Conservation (phyloP, 2,797 vertebrate species). For the Telmatherina bonti region DNA sequence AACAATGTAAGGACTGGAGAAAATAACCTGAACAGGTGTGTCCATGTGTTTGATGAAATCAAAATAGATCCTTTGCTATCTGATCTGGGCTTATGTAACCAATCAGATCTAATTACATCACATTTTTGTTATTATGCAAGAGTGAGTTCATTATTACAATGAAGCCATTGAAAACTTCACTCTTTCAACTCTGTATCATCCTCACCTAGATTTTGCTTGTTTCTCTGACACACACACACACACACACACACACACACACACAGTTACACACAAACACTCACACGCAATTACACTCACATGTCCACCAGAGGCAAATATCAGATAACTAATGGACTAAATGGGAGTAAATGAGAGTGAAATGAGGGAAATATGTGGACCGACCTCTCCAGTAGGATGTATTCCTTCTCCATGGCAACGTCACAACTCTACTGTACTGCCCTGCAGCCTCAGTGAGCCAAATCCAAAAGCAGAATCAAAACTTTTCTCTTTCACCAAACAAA, state of each 20-base stretch:
- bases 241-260: constrained; percentile 3
- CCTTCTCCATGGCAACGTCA: constrained; percentile 73
- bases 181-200: constrained; percentile 45
- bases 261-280: background rate
- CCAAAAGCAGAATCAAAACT: constrained; percentile 62
- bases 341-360: constrained; percentile 31
- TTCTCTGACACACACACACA: constrained; percentile 1
- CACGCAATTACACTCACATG: constrained; percentile 9
- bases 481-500: constrained; percentile 62
- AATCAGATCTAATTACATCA: constrained; percentile 65
- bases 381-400: constrained; percentile 74
- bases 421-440: constrained; percentile 42
- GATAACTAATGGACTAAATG: constrained; percentile 45
- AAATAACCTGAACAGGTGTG: background rate
- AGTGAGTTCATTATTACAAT: constrained; percentile 59
- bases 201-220: constrained; percentile 19
- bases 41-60: constrained; percentile 23
- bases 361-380: constrained; percentile 42
- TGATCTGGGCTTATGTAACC: constrained; percentile 57
- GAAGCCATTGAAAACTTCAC: constrained; percentile 60
- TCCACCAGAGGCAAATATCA: constrained; percentile 36
- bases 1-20: background rate
- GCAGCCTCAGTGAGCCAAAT: constrained; percentile 28
- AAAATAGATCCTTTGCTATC: constrained; percentile 15
- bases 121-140: constrained; percentile 60